Base-by-base conservation (phyloP, 1,140 invertebrate species). In the Eriosoma lanigerum region DNA sequence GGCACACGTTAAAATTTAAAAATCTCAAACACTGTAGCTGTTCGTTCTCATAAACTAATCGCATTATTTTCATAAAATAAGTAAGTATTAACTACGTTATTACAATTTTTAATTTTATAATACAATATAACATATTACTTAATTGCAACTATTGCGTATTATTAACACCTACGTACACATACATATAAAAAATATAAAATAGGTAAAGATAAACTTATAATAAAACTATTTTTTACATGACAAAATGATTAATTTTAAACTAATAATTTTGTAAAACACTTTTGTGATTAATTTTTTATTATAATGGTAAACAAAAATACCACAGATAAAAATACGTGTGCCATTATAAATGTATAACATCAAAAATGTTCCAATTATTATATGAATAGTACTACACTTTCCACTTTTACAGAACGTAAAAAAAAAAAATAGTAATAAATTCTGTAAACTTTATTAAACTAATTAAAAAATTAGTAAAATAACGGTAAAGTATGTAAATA, bases 31-130 rank as follows among this genome's bases (percentile, higher is more conserved):
- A 38, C 32, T 8, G 29, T 17, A 60, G n/a, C 3, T 17, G 10
- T 38, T 44, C 10, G 19, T 64, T 21, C 32, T 5, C 62, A 21
- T 38, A 4, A 1, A 38, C 19, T 44, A 44, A 38, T 21, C n/a
- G n/a, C n/a, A 64, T 10, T 38, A 10, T 64, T 62, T 64, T 64
- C 26, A 19, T n/a, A 64, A 62, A 62, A 62, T 38, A 62, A 62
- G 8, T 21, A 29, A 62, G 17, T n/a, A n/a, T 38, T 19, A 62
- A 62, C 19, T n/a, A 17, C 24, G n/a, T 10, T 54, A 21, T 10
- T 54, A n/a, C n/a, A n/a, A n/a, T n/a, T n/a, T n/a, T n/a, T n/a
- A n/a, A n/a, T n/a, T 10, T 58, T 58, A 58, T 58, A 12, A 24
- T 58, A 4, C 54, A 5, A 12, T n/a, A 58, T 58, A 24, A 24